Evolutionary conservation across 92 coral and sea anemone genomes (phyloP).

Genomic region (Paramuricea clavata): DNA sequence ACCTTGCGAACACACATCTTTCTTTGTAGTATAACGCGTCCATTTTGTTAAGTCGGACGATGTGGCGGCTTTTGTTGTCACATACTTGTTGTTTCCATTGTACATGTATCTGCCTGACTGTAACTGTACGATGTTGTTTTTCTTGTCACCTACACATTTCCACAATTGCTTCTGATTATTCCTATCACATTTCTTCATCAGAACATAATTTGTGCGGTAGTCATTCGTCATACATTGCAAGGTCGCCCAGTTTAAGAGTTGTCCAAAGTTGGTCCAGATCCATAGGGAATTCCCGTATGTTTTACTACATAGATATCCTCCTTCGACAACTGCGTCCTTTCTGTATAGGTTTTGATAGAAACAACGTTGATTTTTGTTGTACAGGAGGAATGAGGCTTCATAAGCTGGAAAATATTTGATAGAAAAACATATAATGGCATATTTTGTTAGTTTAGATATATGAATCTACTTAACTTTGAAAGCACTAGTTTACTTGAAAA

Average conservation of each 20-base stretch:
- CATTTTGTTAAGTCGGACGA: too few species aligned
- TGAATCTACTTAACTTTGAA: too few species aligned
- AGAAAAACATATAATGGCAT: not conserved
- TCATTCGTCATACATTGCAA: not conserved
- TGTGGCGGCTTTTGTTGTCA: too few species aligned
- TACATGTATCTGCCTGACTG: too few species aligned
- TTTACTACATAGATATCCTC: not conserved
- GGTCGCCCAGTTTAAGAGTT: not conserved
- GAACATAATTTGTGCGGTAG: not conserved
- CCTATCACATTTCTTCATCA: constrained; percentile 2
- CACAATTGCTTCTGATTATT: not conserved
- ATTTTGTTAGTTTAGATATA: too few species aligned
- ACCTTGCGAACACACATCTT: too few species aligned
- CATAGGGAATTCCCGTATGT: not conserved
- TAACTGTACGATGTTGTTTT: not conserved
- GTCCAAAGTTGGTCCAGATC: constrained; percentile 1
- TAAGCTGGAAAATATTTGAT: not conserved
- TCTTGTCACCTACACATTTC: constrained; percentile 18
- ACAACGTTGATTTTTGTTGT: not conserved
- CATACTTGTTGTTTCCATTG: too few species aligned
- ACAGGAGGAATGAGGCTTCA: not conserved
- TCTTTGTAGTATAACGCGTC: too few species aligned
- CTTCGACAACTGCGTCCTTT: not conserved
- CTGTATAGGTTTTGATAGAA: not conserved
- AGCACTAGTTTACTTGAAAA: too few species aligned